Evolutionary conservation across 2,113 vertebrate genomes (phyloP).

Genomic region (Erinaceus europaeus): DNA sequence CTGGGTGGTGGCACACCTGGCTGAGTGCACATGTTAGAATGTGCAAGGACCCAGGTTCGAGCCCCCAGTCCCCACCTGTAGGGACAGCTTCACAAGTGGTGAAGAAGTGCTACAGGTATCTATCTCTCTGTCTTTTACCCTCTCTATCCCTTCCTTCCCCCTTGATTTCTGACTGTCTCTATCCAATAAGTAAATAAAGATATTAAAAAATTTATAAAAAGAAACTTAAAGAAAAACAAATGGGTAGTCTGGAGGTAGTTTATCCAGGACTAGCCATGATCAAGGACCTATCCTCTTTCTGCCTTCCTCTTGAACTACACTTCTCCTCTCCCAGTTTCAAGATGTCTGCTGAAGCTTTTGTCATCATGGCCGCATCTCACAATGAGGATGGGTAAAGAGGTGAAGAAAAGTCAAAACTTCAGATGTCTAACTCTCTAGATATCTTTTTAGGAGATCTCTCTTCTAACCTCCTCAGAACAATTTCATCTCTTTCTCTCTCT

Average conservation of each 20-base stretch:
- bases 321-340: not conserved
- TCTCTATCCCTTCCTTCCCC: too few species aligned
- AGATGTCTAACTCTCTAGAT: not conserved
- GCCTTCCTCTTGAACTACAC: not conserved
- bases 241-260: not conserved
- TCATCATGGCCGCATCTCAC: not conserved
- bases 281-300: not conserved
- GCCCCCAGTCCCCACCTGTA: too few species aligned
- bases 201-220: too few species aligned
- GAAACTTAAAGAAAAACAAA: too few species aligned
- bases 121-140: too few species aligned
- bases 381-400: not conserved
- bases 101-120: too few species aligned
- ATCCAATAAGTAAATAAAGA: too few species aligned
- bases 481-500: not conserved
- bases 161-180: too few species aligned
- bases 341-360: not conserved
- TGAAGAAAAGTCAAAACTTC: not conserved
- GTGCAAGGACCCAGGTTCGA: too few species aligned
- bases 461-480: not conserved
- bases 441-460: not conserved
- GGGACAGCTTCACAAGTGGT: too few species aligned
- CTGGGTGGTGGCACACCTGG: too few species aligned
- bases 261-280: not conserved
- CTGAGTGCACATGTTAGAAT: too few species aligned